Conservation (phyloP, 2,888 invertebrate genomes). For the Megalurothrips usitatus region DNA sequence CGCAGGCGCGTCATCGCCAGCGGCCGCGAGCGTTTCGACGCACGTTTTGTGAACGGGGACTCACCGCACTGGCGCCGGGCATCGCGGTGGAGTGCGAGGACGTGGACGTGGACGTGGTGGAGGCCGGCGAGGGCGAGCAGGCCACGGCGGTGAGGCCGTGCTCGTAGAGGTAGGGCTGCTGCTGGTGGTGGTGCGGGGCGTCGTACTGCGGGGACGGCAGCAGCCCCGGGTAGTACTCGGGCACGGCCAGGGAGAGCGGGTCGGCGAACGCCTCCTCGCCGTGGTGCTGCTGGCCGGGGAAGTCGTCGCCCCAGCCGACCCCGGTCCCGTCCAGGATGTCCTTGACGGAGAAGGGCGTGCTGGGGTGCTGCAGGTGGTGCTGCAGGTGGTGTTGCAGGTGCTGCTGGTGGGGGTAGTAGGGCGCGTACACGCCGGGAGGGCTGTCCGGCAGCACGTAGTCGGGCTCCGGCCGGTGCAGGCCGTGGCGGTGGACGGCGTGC, state of each 20-base stretch:
- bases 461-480: background rate
- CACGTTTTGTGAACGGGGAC: background rate
- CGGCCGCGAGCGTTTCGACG: background rate
- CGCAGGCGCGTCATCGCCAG: too few relatives aligned
- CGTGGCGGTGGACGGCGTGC: too few relatives aligned
- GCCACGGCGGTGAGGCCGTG: background rate
- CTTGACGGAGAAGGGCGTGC: too few relatives aligned
- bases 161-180: background rate
- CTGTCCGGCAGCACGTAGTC: background rate
- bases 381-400: background rate
- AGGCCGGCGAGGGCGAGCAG: constrained; percentile 11
- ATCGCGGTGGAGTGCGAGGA: background rate
- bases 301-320: too few relatives aligned
- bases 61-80: background rate
- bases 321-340: too few relatives aligned
- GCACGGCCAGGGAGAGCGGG: background rate
- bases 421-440: background rate
- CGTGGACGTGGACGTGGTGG: background rate
- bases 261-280: background rate
- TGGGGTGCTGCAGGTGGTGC: too few relatives aligned
- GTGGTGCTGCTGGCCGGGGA: background rate
- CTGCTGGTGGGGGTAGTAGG: background rate
- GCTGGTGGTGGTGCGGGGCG: background rate
- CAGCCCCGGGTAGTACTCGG: background rate
- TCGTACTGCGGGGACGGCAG: background rate